Conservation (phyloP, 2,113 vertebrate genomes). For the Corythoichthys haematopterus region DNA sequence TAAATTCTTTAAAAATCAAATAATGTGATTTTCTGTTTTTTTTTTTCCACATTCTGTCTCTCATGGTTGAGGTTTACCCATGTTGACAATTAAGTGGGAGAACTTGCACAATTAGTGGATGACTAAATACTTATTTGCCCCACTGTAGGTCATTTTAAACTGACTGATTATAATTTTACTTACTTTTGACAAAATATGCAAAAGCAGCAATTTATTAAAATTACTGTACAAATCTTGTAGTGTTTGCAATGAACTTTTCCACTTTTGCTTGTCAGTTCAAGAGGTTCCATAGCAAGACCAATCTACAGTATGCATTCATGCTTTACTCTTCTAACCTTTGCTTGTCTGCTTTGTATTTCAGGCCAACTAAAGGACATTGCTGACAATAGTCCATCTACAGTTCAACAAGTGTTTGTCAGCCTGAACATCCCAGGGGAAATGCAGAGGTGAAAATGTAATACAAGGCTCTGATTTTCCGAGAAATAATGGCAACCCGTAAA, state of each 20-base stretch:
- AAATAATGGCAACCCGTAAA: not conserved
- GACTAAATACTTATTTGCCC: too few species aligned
- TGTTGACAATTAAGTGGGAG: too few species aligned
- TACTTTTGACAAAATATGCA: too few species aligned
- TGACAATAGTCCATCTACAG: constrained; percentile 5
- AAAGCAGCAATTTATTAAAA: too few species aligned
- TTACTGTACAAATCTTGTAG: too few species aligned
- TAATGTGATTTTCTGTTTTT: too few species aligned
- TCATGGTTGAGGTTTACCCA: too few species aligned
- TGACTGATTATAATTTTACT: too few species aligned
- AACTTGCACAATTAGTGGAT: too few species aligned
- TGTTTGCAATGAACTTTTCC: not conserved
- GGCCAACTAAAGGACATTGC: constrained; percentile 40
- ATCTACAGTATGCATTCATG: not conserved
- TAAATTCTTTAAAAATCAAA: too few species aligned
- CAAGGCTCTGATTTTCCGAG: not conserved
- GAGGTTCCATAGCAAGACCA: not conserved
- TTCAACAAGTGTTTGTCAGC: constrained; percentile 2
- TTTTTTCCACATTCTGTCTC: too few species aligned
- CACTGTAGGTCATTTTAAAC: too few species aligned
- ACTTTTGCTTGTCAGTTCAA: not conserved
- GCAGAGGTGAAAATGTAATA: constrained; percentile 47
- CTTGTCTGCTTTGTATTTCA: constrained; percentile 3
- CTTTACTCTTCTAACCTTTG: not conserved
- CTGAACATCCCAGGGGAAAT: constrained; percentile 1